Base-by-base conservation (phyloP, 1,140 invertebrate species). In the Cherax quadricarinatus region DNA sequence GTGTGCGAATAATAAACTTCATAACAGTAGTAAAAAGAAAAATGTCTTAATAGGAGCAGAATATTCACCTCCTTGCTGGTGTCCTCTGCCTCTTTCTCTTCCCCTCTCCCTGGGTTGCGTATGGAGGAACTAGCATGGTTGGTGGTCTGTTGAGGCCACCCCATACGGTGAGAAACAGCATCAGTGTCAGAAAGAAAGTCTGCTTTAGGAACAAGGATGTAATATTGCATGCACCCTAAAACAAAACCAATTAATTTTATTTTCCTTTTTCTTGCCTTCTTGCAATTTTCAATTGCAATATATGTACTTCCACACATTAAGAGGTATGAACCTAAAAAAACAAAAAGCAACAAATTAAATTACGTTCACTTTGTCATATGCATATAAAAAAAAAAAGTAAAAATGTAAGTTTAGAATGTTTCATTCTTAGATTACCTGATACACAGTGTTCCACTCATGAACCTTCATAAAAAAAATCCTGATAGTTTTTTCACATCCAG, bases 41-140 rank as follows among this genome's bases (percentile, higher is more conserved):
- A 81, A 88, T 88, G 51, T 88, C 51, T 88, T 80, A 89, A 84
- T 66, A 91, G 51, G 82, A 90, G 81, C 57, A 85, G 48, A 86
- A 89, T 89, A 89, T 89, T 89, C 88, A 89, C 88, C 88, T 89
- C 88, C 88, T 89, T 89, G 81, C 21, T 84, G 80, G 80, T 89
- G 88, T 89, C 88, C 81, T 89, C 41, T 84, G 57, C 51, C 57
- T 84, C 81, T 89, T 89, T 84, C 88, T 84, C 81, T 73, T 84
- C 81, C 66, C 79, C 88, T 89, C 62, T 83, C 41, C 81, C 57
- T 48, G 80, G 80, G 60, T 49, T 84, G 81, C 62, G 62, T 24
- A 41, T 57, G 81, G 88, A 53, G 62, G 80, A 70, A 89, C 88
- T 75, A 89, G 88, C 88, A 83, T 89, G 57, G 88, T 89, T 89